Conservation (phyloP, 1,140 invertebrate genomes). For the Globodera ellingtonae region DNA sequence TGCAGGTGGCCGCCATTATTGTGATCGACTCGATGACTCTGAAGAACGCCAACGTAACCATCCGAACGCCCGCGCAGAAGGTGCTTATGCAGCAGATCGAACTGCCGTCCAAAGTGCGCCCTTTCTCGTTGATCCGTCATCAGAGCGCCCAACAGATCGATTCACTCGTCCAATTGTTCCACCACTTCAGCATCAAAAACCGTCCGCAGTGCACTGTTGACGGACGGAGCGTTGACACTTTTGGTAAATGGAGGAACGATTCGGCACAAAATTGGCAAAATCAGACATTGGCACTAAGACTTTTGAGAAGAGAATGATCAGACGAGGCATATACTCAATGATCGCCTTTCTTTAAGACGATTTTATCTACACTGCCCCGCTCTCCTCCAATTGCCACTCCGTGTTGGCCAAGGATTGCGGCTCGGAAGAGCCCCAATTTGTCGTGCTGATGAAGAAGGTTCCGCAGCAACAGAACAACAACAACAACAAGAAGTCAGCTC, state of each 20-base stretch:
- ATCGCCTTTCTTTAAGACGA: constrained; percentile 12
- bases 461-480: constrained; percentile 27
- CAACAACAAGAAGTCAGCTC: background rate
- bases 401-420: constrained; percentile 47
- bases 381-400: constrained; percentile 32
- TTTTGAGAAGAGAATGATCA: no score
- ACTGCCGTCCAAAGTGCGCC: constrained; percentile 23
- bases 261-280: no score
- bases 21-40: constrained; percentile 52
- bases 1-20: constrained; percentile 14
- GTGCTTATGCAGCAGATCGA: constrained; percentile 25
- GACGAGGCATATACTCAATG: background rate
- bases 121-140: constrained; percentile 12
- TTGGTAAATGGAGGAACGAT: constrained; percentile 7
- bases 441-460: constrained; percentile 41
- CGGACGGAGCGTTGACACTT: constrained; percentile 22
- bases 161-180: constrained; percentile 16
- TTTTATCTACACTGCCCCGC: constrained; percentile 26
- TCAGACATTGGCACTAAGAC: no score
- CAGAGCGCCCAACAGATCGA: constrained; percentile 12
- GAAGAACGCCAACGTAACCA: constrained; percentile 45
- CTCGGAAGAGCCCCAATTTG: constrained; percentile 35
- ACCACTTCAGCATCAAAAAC: background rate
- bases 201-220: constrained; percentile 38
- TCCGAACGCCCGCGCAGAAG: constrained; percentile 40